These are phyloP conservation scores for Scarus forsteni DNA, from an alignment of 2,797 vertebrate genomes.

Conservation along the genomic window DNA sequence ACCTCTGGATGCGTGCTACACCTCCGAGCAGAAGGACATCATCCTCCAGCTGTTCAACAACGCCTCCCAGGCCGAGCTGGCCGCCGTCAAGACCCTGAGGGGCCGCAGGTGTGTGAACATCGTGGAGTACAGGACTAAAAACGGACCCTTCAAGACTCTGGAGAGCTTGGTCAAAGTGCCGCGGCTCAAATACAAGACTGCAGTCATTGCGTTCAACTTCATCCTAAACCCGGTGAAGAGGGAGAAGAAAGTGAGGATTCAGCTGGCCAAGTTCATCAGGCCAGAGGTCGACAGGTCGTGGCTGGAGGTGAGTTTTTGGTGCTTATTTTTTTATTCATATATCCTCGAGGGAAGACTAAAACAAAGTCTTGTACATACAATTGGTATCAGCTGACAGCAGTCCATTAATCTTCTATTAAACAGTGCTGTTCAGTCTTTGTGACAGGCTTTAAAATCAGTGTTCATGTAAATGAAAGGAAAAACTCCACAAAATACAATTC, in stretches of 20 bases:
- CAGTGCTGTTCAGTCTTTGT: too few relatives aligned
- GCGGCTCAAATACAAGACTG: constrained; percentile 84
- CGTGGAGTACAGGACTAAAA: constrained; percentile 79
- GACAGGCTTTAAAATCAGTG: too few relatives aligned
- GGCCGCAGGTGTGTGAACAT: constrained; percentile 81
- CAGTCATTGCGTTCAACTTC: constrained; percentile 79
- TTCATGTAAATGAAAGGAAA: too few relatives aligned
- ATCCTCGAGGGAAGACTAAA: too few relatives aligned
- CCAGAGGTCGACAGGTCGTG: constrained; percentile 81
- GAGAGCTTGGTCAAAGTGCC: constrained; percentile 82
- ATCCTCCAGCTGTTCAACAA: constrained; percentile 85
- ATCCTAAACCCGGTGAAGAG: constrained; percentile 80
- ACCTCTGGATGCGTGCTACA: constrained; percentile 83
- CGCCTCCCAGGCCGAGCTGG: constrained; percentile 77
- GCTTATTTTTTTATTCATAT: too few relatives aligned
- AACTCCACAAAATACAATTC: too few relatives aligned
- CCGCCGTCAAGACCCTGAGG: constrained; percentile 73
- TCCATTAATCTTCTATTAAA: too few relatives aligned
- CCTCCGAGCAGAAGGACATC: constrained; percentile 76
- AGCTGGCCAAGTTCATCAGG: constrained; percentile 82
- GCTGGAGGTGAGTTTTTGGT: constrained; percentile 82
- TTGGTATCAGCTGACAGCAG: too few relatives aligned
- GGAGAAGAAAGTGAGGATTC: constrained; percentile 72
- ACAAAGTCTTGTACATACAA: background rate
- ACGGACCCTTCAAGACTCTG: constrained; percentile 82